Evolutionary conservation across 2,797 vertebrate species (phyloP).

Genomic region (Pelodytes ibericus): DNA sequence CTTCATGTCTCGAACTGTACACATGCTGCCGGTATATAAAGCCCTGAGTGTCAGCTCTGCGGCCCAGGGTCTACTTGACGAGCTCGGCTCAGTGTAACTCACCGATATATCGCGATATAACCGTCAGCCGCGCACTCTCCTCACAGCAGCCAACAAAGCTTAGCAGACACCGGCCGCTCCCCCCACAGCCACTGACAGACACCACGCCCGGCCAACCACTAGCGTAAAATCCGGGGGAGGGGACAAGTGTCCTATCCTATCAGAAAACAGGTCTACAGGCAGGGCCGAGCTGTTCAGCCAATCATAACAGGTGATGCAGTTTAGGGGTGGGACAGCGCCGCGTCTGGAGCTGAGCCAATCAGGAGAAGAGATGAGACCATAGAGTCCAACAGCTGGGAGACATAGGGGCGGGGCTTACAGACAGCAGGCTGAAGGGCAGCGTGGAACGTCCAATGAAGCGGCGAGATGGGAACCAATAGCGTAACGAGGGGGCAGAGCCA

Average conservation of each 20-base stretch:
- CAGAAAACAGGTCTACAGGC: too few relatives aligned
- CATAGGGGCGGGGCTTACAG: neutral
- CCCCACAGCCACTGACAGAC: slow-evolving; percentile 28
- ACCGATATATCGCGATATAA: neutral
- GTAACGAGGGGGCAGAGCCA: neutral
- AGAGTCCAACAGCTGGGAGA: slow-evolving; percentile 10
- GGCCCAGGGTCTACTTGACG: neutral
- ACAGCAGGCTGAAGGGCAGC: slow-evolving; percentile 11
- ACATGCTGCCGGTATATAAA: too few relatives aligned
- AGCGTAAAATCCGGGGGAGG: too few relatives aligned
- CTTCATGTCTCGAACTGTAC: too few relatives aligned
- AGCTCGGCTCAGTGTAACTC: neutral
- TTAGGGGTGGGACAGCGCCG: neutral
- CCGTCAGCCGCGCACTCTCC: slow-evolving; percentile 5
- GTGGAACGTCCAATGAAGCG: neutral
- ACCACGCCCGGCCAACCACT: neutral
- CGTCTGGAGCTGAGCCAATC: neutral
- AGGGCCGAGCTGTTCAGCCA: neutral
- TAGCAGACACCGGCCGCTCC: slow-evolving; percentile 41
- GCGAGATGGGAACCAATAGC: too few relatives aligned
- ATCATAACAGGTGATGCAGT: neutral
- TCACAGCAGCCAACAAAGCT: slow-evolving; percentile 17
- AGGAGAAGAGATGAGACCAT: neutral
- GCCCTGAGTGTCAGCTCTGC: neutral
- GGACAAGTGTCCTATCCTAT: too few relatives aligned